These are phyloP conservation scores for Ambastaia sidthimunki DNA, from an alignment of 2,797 vertebrate genomes.

Conservation along the genomic window DNA sequence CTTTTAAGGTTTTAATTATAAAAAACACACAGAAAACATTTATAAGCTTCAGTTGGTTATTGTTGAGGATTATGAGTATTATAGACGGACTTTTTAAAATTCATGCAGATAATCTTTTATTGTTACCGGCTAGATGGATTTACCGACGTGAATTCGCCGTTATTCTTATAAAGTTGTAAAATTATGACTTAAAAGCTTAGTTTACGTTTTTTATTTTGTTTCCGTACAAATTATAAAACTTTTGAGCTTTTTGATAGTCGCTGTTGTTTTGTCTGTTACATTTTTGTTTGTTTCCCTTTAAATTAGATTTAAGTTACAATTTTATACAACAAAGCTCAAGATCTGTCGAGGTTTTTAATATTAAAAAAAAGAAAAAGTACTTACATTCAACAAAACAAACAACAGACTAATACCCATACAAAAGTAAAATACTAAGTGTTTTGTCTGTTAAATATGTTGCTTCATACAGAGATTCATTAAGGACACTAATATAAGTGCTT, in stretches of 20 bases:
- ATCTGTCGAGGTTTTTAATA: too few species aligned
- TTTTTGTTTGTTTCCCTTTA: too few species aligned
- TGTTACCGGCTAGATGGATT: slow-evolving; percentile 11
- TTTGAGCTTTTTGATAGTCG: not conserved
- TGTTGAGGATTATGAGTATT: not conserved
- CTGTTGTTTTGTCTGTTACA: not conserved
- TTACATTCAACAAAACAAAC: too few species aligned
- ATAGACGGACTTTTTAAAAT: not conserved
- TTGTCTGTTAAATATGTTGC: too few species aligned
- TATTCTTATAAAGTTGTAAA: not conserved
- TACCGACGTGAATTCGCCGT: too few species aligned
- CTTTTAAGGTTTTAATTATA: not conserved
- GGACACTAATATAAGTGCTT: not conserved
- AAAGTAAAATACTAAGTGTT: too few species aligned
- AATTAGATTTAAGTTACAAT: too few species aligned
- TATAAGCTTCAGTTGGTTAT: too few species aligned
- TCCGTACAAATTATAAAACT: not conserved
- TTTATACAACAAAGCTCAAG: too few species aligned
- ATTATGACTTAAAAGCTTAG: not conserved
- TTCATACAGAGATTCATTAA: too few species aligned
- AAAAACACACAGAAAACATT: not conserved
- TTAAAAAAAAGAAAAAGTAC: too few species aligned
- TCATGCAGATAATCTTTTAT: not conserved
- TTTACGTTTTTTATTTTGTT: not conserved
- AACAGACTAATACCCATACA: too few species aligned